Percentiles rank a stretch among this genome's conserved stretches.
These are phyloP conservation scores for Pandion haliaetus DNA, from an alignment of 2,113 vertebrate genomes.

Conservation along the genomic window DNA sequence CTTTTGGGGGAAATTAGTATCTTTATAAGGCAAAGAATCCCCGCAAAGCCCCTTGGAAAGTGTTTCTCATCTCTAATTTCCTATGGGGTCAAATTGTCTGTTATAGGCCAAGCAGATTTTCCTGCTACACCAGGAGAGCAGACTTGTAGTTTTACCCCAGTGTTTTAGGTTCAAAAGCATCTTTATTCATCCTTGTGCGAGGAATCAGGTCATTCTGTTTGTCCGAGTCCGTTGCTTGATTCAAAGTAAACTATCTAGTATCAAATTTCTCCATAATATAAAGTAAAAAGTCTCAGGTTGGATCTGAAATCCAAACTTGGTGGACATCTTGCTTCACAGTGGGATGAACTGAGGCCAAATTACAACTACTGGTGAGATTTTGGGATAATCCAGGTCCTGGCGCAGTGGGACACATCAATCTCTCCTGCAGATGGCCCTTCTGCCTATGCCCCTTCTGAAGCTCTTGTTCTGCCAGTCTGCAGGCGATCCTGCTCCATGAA, in stretches of 20 bases:
- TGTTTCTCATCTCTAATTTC: not conserved
- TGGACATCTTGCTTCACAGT: not conserved
- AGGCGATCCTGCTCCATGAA: not conserved
- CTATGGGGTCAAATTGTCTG: not conserved
- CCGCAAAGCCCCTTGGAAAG: not conserved
- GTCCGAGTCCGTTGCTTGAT: not conserved
- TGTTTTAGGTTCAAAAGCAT: not conserved
- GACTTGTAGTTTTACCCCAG: not conserved
- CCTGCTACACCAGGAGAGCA: not conserved
- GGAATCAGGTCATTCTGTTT: not conserved
- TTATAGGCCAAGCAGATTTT: not conserved
- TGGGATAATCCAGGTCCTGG: not conserved
- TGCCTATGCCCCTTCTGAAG: not conserved
- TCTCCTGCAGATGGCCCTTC: not conserved
- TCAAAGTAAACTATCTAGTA: not conserved
- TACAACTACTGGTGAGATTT: not conserved
- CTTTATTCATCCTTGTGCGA: not conserved
- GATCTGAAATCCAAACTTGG: not conserved
- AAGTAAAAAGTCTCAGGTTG: not conserved
- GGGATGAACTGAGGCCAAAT: not conserved
- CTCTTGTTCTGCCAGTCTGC: not conserved
- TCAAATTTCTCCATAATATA: not conserved
- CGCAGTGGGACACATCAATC: not conserved
- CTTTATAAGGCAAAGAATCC: not conserved
- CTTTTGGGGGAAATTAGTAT: not conserved